Base-by-base conservation (phyloP, 2,888 invertebrate species). In the Cerceris rybyensis region DNA sequence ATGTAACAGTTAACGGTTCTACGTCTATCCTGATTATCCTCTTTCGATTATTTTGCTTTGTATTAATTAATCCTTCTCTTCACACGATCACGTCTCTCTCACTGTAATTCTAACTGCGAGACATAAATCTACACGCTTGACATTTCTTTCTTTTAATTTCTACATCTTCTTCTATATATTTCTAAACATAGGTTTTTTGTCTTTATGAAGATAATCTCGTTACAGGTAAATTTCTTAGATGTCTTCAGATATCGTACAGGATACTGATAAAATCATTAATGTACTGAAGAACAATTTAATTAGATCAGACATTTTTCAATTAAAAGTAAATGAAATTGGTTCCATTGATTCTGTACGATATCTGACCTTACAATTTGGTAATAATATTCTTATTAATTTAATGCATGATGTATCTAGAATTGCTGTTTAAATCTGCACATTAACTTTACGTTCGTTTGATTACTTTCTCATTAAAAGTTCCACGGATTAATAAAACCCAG, bases 81-180 rank as follows among this genome's bases (percentile, higher is more conserved):
- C 59, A 67, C 78, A 66, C 55, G 50, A 78, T 67, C 67, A 71
- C 46, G 78, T 71, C 50, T 70, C 52, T 70, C 50, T 17, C 5
- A 66, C 17, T 43, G 41, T 14, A 75, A 68, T 17, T 55, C 14
- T 65, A 43, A 39, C 28, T 28, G 28, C 28, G 28, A 28, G 28
- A 28, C 28, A 28, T 50, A 13, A 50, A 50, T 50, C 6, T 49
- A 41, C 55, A 67, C 71, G 52, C 65, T 59, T 28, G 49, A 28
- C 28, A 28, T 28, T 67, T 54, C 52, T 5, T 54, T n/a, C 16
- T 16, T 54, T 57, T 13, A 28, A 17, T 8, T 65, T n/a, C 52
- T 7, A n/a, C 17, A 16, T 57, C 9, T 43, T 11, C 28, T n/a
- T 54, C 0, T 1, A 8, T 46, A 8, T 46, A 1, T 11, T 46